These are phyloP conservation scores for Enteromius treurensis DNA, from an alignment of 2,797 vertebrate species.

Conservation along the genomic window DNA sequence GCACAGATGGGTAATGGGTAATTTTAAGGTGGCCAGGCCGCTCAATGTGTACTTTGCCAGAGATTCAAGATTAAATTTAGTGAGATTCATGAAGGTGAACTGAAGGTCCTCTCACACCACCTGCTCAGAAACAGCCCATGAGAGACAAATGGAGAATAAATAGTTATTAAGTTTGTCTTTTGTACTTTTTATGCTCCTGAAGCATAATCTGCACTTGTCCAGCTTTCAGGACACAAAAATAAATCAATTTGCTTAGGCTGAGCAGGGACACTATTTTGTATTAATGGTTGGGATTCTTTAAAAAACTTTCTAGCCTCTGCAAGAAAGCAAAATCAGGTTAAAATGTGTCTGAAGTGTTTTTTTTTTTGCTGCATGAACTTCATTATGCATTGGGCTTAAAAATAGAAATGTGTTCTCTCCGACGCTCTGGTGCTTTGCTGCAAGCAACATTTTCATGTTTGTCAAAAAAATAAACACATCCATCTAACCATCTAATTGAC, in stretches of 20 bases:
- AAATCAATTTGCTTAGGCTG: background rate
- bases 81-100: conserved; percentile 37
- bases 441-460: conserved; percentile 12
- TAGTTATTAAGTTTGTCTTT: background rate
- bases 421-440: conserved; percentile 13
- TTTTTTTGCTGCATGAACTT: conserved; percentile 9
- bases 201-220: background rate
- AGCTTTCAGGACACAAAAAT: background rate
- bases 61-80: conserved; percentile 43
- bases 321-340: background rate
- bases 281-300: background rate
- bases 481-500: conserved; percentile 22
- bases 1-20: conserved; percentile 51
- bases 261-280: background rate
- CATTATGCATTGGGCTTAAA: conserved; percentile 30
- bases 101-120: conserved; percentile 28
- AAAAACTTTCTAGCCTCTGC: background rate
- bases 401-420: conserved; percentile 14
- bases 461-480: conserved; percentile 32
- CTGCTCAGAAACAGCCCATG: conserved; percentile 30
- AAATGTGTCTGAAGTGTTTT: conserved; percentile 17
- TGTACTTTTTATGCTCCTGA: background rate
- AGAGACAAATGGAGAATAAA: background rate
- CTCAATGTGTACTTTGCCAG: conserved; percentile 17
- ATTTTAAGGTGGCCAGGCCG: conserved; percentile 46